Evolutionary conservation across 2,797 vertebrate species (phyloP).

Genomic region (Cuculus canorus): DNA sequence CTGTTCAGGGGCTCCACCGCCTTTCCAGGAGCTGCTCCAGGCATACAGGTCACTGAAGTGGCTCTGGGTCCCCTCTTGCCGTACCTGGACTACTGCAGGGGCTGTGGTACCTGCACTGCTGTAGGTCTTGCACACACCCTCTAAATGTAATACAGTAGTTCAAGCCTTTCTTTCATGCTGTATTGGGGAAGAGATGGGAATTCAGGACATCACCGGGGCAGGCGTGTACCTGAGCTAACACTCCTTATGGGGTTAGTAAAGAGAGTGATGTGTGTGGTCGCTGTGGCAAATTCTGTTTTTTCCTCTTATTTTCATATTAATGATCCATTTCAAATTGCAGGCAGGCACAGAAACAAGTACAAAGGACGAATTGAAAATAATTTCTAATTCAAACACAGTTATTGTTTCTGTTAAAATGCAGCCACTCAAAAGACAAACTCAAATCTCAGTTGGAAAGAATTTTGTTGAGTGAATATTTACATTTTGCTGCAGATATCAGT

Average conservation of each 20-base stretch:
- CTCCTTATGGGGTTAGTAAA: neutral
- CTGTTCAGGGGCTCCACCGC: neutral
- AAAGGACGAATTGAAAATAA: neutral
- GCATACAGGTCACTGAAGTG: neutral
- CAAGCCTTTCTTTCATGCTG: neutral
- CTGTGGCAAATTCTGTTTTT: neutral
- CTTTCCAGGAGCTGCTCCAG: neutral
- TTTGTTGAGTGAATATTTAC: neutral
- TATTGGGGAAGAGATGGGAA: neutral
- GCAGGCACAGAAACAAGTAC: neutral
- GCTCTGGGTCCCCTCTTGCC: neutral
- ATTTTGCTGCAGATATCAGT: neutral
- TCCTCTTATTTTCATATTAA: neutral
- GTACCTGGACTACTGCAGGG: rapidly evolving
- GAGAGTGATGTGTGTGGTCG: neutral
- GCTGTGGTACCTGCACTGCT: neutral
- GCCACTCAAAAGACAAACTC: neutral
- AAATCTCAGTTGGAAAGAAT: neutral
- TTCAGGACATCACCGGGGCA: neutral
- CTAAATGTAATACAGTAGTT: neutral
- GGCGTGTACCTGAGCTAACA: neutral
- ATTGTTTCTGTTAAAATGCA: neutral
- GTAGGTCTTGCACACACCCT: neutral
- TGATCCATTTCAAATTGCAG: neutral
- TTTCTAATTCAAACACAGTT: neutral